A percentile compares a stretch with the other conserved stretches of the same genome.
Evolutionary conservation across 1,140 invertebrate species (phyloP).

Genomic region (Drosophila pseudoananassae): DNA sequence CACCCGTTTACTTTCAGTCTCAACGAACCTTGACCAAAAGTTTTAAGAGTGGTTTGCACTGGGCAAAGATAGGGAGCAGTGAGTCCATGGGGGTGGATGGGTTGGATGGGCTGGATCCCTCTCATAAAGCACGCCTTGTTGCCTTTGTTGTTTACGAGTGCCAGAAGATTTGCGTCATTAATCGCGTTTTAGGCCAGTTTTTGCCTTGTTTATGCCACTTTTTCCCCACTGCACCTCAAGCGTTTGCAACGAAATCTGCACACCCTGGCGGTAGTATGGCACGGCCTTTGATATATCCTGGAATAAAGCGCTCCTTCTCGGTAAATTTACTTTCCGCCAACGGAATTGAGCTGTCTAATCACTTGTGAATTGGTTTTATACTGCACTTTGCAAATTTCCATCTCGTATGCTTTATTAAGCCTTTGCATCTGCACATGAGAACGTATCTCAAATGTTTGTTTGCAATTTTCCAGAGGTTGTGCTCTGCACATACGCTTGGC

Average conservation of each 20-base stretch:
- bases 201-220: slow-evolving; percentile 21
- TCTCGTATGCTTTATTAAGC: not conserved
- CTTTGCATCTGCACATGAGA: slow-evolving; percentile 11
- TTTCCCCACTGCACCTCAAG: slow-evolving; percentile 15
- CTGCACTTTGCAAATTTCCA: slow-evolving; percentile 7
- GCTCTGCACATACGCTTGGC: slow-evolving; percentile 4
- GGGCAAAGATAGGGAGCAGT: not conserved
- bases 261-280: not conserved
- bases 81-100: not conserved
- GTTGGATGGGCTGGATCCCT: slow-evolving; percentile 1
- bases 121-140: slow-evolving; percentile 76
- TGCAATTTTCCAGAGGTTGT: slow-evolving; percentile 39
- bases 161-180: slow-evolving; percentile 70
- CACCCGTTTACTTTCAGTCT: slow-evolving; percentile 66
- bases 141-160: slow-evolving; percentile 76
- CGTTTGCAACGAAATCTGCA: slow-evolving; percentile 7
- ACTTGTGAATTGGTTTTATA: slow-evolving; percentile 9
- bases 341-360: slow-evolving; percentile 24
- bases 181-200: slow-evolving; percentile 60
- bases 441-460: slow-evolving; percentile 65
- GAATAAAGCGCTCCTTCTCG: not conserved
- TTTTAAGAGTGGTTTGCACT: slow-evolving; percentile 25
- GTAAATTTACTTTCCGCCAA: slow-evolving; percentile 14
- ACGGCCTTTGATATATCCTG: not conserved
- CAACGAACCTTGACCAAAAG: slow-evolving; percentile 67